Conservation (phyloP, 1,140 invertebrate genomes). For the Camponotus vicinus region DNA sequence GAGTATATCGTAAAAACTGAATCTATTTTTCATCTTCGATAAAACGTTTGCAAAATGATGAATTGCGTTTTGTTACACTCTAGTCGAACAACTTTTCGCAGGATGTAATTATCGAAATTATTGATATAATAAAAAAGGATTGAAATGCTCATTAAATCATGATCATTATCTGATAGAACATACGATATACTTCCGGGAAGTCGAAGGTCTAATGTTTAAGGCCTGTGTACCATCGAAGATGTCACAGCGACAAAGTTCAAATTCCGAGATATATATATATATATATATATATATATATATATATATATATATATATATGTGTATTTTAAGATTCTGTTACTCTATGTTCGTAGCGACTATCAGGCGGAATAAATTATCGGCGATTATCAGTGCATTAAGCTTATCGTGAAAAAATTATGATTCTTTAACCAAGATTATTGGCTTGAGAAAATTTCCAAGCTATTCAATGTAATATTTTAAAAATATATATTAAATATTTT, state of each 20-base stretch:
- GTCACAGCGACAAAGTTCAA: conserved; percentile 15
- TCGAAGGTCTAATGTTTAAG: neutral
- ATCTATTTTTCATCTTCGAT: neutral
- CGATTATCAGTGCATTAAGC: neutral
- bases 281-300: no score
- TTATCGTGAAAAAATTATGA: neutral
- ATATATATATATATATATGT: no score
- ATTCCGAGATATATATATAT: neutral
- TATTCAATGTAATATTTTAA: neutral
- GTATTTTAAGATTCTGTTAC: neutral
- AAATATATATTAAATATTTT: no score
- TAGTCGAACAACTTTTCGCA: neutral
- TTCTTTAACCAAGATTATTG: conserved; percentile 5
- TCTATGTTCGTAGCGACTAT: neutral
- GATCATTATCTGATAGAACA: conserved; percentile 2
- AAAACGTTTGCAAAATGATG: neutral
- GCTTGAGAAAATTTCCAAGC: neutral
- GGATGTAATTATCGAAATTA: neutral
- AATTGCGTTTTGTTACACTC: neutral
- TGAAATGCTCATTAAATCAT: neutral
- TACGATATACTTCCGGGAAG: neutral
- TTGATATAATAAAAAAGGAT: neutral
- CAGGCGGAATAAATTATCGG: conserved; percentile 7
- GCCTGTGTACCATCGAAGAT: neutral
- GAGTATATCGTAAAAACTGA: neutral